These are phyloP conservation scores for Ganaspis sp. DNA, from an alignment of 1,140 invertebrate genomes.

Conservation along the genomic window DNA sequence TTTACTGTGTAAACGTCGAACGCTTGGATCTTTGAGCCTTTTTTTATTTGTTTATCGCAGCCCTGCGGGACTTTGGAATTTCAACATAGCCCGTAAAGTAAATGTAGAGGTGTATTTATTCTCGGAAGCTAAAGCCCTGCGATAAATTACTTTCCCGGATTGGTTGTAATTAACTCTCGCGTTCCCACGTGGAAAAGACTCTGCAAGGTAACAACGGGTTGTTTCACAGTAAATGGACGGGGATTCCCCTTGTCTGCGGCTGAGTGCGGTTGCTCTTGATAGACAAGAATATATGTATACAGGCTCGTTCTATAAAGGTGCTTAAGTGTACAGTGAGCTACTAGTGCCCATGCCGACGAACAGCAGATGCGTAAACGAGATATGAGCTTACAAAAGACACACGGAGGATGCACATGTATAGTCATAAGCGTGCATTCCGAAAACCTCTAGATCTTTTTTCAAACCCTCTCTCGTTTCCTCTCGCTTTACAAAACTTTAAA, in stretches of 20 bases:
- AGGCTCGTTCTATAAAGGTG: conserved; percentile 8
- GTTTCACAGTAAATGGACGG: conserved; percentile 22
- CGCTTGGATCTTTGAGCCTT: not conserved
- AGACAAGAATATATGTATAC: conserved; percentile 16
- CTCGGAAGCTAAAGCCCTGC: not conserved
- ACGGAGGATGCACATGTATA: conserved; percentile 8
- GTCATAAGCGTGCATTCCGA: not conserved
- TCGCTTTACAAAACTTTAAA: conserved; percentile 23
- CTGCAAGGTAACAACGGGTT: conserved; percentile 11
- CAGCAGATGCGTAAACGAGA: conserved; percentile 28
- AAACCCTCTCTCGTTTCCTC: not conserved
- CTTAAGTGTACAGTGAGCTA: conserved; percentile 28
- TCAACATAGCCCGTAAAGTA: conserved; percentile 3
- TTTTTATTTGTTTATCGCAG: not conserved
- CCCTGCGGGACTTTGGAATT: conserved; percentile 3
- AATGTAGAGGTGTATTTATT: not conserved
- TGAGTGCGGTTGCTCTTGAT: conserved; percentile 17
- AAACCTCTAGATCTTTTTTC: not conserved
- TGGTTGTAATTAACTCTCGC: conserved; percentile 27
- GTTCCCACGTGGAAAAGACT: conserved; percentile 15
- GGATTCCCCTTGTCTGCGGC: conserved; percentile 17
- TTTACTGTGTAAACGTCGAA: not conserved
- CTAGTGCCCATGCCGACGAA: not conserved
- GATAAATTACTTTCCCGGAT: conserved; percentile 12
- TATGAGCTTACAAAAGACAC: conserved; percentile 30